phyloP scores from a whole-genome alignment of 23 tunicate genomes.

The Diplosoma virens region DNA sequence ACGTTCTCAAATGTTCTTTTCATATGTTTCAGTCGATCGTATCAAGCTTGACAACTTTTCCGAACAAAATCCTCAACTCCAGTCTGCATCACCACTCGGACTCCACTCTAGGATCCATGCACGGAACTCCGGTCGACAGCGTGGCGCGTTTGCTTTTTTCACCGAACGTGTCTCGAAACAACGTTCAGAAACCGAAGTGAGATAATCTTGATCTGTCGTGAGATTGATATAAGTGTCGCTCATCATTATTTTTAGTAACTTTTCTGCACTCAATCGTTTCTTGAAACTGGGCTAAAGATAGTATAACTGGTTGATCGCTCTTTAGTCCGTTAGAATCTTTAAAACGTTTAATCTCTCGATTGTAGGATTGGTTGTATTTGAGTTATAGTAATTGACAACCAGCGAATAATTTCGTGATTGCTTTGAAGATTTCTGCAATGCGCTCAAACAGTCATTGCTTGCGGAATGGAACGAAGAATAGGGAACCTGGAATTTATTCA shows the following conservation, averaged over 20 bases:
- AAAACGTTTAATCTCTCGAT: too few species aligned
- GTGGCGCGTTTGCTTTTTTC: slow-evolving; percentile 29
- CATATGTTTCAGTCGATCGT: slow-evolving; percentile 34
- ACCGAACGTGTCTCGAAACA: neutral
- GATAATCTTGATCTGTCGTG: too few species aligned
- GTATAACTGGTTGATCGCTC: too few species aligned
- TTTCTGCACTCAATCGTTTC: too few species aligned
- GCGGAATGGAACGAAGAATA: slow-evolving; percentile 54
- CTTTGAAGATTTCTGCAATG: slow-evolving; percentile 56
- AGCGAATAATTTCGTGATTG: too few species aligned
- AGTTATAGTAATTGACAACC: too few species aligned
- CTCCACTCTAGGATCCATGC: slow-evolving; percentile 17
- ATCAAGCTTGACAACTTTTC: slow-evolving; percentile 21
- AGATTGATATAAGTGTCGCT: too few species aligned
- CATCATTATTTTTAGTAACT: too few species aligned
- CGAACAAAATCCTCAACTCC: slow-evolving; percentile 33
- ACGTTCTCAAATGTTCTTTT: too few species aligned
- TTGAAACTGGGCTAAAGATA: too few species aligned
- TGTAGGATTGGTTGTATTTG: too few species aligned
- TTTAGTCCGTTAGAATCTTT: too few species aligned
- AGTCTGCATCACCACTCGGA: slow-evolving; percentile 31
- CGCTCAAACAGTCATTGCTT: slow-evolving; percentile 20
- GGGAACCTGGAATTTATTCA: slow-evolving; percentile 37
- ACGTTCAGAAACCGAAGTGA: slow-evolving; percentile 22
- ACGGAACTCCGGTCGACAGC: slow-evolving; percentile 47